Percentiles rank a stretch among this genome's conserved stretches.
Conservation (phyloP, 2,888 invertebrate species). For the Pachydiplax longipennis region DNA sequence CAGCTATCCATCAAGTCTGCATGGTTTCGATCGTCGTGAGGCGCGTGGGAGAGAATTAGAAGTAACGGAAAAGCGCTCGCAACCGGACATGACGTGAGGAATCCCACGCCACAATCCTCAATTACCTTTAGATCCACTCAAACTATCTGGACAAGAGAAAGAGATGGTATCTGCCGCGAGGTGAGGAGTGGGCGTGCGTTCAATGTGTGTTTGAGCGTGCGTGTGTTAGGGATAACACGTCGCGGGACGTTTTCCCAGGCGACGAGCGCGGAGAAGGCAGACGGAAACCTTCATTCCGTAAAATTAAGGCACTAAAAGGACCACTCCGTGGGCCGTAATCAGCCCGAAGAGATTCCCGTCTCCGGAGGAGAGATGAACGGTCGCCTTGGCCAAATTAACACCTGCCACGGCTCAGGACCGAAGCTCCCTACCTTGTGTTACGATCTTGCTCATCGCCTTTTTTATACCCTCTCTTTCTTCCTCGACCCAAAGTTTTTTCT, state of each 20-base stretch:
- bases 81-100: not conserved
- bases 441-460: not conserved
- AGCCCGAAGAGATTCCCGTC: not conserved
- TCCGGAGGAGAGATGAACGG: not conserved
- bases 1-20: too few species aligned
- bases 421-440: not conserved
- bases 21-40: not conserved
- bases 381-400: slow-evolving; percentile 24
- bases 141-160: not conserved
- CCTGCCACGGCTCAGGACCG: slow-evolving; percentile 8
- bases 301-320: slow-evolving; percentile 35
- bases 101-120: not conserved
- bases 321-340: slow-evolving; percentile 10
- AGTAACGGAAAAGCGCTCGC: not conserved
- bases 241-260: not conserved
- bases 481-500: not conserved
- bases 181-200: not conserved
- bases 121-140: not conserved
- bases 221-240: not conserved
- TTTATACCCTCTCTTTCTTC: not conserved
- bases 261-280: not conserved
- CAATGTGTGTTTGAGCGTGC: not conserved
- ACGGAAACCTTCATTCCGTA: slow-evolving; percentile 8
- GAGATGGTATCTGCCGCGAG: not conserved
- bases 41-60: not conserved